Conservation (phyloP, 2,797 vertebrate genomes). For the Intellagama lesueurii region DNA sequence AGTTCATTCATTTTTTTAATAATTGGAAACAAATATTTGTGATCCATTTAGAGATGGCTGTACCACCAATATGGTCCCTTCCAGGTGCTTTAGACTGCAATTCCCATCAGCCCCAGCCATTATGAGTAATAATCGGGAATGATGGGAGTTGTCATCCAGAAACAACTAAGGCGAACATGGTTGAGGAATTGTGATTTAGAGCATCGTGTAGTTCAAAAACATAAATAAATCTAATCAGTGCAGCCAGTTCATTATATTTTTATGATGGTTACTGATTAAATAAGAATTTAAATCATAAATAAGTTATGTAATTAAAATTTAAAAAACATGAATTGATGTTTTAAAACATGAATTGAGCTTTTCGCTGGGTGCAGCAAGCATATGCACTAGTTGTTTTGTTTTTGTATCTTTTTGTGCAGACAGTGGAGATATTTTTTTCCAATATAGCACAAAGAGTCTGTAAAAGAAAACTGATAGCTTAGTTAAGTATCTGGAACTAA, state of each 20-base stretch:
- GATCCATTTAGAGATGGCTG: not conserved
- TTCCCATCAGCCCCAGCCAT: too few species aligned
- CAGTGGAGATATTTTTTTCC: not conserved
- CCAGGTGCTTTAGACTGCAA: not conserved
- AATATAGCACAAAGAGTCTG: not conserved
- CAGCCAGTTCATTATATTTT: not conserved
- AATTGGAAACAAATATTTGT: constrained; percentile 13
- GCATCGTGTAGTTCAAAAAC: not conserved
- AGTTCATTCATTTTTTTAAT: not conserved
- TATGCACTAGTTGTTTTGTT: not conserved
- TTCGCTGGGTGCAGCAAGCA: not conserved
- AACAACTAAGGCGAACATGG: not conserved
- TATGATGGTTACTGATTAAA: not conserved
- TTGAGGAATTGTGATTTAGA: not conserved
- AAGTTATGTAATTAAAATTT: not conserved
- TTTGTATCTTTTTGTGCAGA: not conserved
- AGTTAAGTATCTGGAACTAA: not conserved
- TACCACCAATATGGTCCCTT: not conserved
- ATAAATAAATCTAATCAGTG: not conserved
- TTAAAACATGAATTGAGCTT: not conserved
- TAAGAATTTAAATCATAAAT: constrained; percentile 8
- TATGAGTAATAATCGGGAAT: not conserved
- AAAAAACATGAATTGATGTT: not conserved
- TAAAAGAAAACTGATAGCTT: not conserved
- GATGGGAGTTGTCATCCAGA: not conserved